phyloP scores from a whole-genome alignment of 1,140 invertebrate genomes.

The Megalonaias nervosa region DNA sequence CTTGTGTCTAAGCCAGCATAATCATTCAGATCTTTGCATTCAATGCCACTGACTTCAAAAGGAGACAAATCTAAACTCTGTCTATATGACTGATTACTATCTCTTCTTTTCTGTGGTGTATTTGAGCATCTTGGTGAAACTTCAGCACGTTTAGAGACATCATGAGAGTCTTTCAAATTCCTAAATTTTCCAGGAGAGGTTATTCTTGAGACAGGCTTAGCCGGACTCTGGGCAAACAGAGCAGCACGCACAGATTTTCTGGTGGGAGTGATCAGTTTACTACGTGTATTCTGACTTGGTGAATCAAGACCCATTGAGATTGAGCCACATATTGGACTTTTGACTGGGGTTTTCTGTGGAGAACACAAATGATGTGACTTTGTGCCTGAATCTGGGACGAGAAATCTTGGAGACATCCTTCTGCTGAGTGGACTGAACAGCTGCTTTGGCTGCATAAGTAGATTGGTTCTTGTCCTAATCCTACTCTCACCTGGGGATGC shows the following conservation, averaged over 20 bases:
- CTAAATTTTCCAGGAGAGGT: no score
- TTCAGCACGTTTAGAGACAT: no score
- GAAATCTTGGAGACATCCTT: conserved; percentile 13
- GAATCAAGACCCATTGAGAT: conserved; percentile 27
- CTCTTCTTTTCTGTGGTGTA: no score
- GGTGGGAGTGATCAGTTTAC: conserved; percentile 42
- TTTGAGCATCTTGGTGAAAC: no score
- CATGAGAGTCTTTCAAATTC: no score
- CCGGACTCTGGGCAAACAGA: conserved; percentile 47
- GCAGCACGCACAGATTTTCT: conserved; percentile 44
- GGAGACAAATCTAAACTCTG: no score
- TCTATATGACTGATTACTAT: no score
- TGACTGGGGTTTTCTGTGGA: conserved; percentile 18
- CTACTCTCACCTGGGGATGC: conserved; percentile 19
- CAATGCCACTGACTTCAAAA: no score
- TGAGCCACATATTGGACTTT: conserved; percentile 5
- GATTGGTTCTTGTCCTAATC: conserved; percentile 28
- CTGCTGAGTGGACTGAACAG: conserved; percentile 10
- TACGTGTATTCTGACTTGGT: conserved; percentile 47
- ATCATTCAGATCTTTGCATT: no score
- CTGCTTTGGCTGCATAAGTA: conserved; percentile 29
- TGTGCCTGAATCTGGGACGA: conserved; percentile 28
- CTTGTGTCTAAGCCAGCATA: no score
- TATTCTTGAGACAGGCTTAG: no score
- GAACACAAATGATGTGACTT: conserved; percentile 1